These are phyloP conservation scores for Salminus brasiliensis DNA, from an alignment of 2,113 vertebrate genomes.

Conservation along the genomic window DNA sequence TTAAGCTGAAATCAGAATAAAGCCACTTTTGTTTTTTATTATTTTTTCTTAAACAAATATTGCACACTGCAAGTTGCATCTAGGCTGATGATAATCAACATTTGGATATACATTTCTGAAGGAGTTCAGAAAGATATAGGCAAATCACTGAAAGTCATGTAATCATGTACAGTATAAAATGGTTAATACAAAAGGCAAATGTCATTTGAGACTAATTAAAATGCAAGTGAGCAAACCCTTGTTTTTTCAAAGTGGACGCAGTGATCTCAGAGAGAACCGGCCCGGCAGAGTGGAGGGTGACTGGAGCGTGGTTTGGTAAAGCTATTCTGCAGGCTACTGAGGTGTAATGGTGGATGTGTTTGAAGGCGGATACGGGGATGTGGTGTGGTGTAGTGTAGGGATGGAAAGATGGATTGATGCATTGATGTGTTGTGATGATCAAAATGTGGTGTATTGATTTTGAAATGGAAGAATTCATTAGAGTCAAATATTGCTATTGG, in stretches of 20 bases:
- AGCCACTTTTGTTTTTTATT: not conserved
- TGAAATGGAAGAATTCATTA: too few relatives aligned
- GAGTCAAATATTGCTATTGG: too few relatives aligned
- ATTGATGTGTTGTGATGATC: not conserved
- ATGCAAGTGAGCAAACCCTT: slow-evolving; percentile 57
- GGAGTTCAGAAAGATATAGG: slow-evolving; percentile 47
- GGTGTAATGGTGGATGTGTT: too few relatives aligned
- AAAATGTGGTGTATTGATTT: too few relatives aligned
- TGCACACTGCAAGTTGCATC: slow-evolving; percentile 63
- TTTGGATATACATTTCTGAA: slow-evolving; percentile 61
- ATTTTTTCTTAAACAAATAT: slow-evolving; percentile 52
- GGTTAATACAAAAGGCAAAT: slow-evolving; percentile 72
- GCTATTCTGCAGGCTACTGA: not conserved
- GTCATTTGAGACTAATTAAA: slow-evolving; percentile 72
- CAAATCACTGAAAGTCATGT: slow-evolving; percentile 57
- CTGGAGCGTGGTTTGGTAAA: not conserved
- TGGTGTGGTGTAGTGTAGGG: not conserved
- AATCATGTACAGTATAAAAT: slow-evolving; percentile 58
- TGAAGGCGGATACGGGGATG: not conserved
- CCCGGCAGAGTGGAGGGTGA: not conserved
- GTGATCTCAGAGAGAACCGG: not conserved
- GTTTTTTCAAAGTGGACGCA: not conserved
- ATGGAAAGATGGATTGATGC: too few relatives aligned
- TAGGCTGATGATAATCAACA: slow-evolving; percentile 51
- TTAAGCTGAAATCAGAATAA: slow-evolving; percentile 33